A percentile compares a stretch with the other conserved stretches of the same genome.
Evolutionary conservation across 2,113 vertebrate species (phyloP).

Genomic region (Coryphaenoides rupestris): DNA sequence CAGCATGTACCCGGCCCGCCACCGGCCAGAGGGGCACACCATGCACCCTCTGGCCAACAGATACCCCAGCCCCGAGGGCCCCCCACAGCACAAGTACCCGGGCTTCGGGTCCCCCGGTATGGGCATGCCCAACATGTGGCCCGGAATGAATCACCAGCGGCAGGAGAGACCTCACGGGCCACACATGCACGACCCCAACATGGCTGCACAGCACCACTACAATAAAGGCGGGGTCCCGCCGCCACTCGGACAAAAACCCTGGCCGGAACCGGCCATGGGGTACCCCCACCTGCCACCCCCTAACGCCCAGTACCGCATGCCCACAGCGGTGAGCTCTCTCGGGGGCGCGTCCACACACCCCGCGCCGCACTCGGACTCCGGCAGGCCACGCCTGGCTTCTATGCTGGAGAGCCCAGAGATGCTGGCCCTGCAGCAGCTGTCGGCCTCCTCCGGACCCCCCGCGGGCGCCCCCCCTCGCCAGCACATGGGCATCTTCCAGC

Average conservation of each 20-base stretch:
- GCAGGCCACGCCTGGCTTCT: conserved; percentile 79
- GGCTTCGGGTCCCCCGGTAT: conserved; percentile 80
- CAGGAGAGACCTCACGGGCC: conserved; percentile 50
- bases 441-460: conserved; percentile 85
- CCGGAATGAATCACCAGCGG: conserved; percentile 71
- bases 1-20: conserved; percentile 74
- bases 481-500: conserved; percentile 68
- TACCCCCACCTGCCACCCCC: conserved; percentile 79
- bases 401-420: conserved; percentile 99
- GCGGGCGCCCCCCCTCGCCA: conserved; percentile 72
- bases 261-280: conserved; percentile 81
- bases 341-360: conserved; percentile 43
- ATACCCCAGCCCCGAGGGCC: conserved; percentile 70
- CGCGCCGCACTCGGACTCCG: conserved; percentile 56
- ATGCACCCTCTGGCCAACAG: conserved; percentile 56
- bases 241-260: conserved; percentile 75
- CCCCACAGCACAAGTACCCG: conserved; percentile 74
- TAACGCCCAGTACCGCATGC: conserved; percentile 72
- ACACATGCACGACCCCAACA: conserved; percentile 57
- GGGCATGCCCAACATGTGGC: conserved; percentile 75
- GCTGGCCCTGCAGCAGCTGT: conserved; percentile 96
- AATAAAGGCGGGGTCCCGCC: conserved; percentile 75
- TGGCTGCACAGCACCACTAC: conserved; percentile 63
- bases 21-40: conserved; percentile 60
- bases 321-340: conserved; percentile 57